phyloP scores from a whole-genome alignment of 2,888 invertebrate species.

The Isoperla grammatica region DNA sequence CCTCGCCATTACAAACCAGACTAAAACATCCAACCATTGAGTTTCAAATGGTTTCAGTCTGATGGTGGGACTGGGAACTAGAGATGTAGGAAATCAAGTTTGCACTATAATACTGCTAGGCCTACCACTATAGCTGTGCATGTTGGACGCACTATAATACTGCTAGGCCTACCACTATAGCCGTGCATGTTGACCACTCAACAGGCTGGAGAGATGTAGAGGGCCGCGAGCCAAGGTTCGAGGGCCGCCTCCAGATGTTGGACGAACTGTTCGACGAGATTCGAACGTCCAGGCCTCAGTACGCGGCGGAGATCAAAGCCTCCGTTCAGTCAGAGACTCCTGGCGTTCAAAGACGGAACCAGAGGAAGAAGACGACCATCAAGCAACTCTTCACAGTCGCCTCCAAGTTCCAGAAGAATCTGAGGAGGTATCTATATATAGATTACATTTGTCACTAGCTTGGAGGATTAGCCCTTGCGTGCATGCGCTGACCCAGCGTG shows the following conservation, averaged over 20 bases:
- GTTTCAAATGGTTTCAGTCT: no score
- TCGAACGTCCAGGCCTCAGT: conserved; percentile 52
- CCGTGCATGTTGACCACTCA: no score
- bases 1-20: no score
- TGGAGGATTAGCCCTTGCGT: conserved; percentile 6
- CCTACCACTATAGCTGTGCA: no score
- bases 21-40: no score
- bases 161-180: no score
- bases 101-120: no score
- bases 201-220: conserved; percentile 82
- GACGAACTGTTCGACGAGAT: conserved; percentile 70
- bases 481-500: no score
- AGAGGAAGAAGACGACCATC: conserved; percentile 78
- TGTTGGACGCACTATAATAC: no score
- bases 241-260: conserved; percentile 64
- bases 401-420: conserved; percentile 92
- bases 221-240: conserved; percentile 59
- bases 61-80: no score
- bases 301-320: conserved; percentile 54
- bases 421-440: conserved; percentile 61
- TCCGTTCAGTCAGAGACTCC: conserved; percentile 30
- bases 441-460: no score
- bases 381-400: conserved; percentile 93
- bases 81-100: no score
- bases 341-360: conserved; percentile 59